Conservation (phyloP, 2,113 vertebrate genomes). For the Bucco capensis region DNA sequence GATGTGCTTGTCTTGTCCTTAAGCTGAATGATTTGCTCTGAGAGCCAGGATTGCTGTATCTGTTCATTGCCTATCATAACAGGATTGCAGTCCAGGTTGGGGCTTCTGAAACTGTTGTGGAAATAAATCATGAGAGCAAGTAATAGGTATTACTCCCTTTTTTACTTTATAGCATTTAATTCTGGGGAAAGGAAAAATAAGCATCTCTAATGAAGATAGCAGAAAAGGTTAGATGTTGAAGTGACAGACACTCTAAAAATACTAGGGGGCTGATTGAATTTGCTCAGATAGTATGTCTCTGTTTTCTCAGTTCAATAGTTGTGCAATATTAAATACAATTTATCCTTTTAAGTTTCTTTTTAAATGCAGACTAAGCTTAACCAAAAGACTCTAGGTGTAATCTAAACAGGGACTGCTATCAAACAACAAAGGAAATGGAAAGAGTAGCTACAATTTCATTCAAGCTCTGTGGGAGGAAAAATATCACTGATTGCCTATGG, state of each 20-base stretch:
- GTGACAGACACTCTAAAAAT: not conserved
- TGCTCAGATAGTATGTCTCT: not conserved
- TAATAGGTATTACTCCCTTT: not conserved
- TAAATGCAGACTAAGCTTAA: not conserved
- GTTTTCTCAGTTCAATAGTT: not conserved
- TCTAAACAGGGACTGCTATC: not conserved
- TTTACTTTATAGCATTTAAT: not conserved
- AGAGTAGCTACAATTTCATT: not conserved
- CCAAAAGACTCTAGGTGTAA: not conserved
- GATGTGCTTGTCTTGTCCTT: not conserved
- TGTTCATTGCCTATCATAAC: not conserved
- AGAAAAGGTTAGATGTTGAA: not conserved
- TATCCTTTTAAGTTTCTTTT: not conserved
- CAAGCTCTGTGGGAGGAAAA: not conserved
- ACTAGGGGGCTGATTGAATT: not conserved
- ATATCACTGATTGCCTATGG: fast-evolving
- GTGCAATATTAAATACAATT: not conserved
- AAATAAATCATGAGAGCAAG: not conserved
- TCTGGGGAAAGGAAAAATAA: not conserved
- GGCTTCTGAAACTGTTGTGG: not conserved
- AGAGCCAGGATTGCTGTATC: fast-evolving
- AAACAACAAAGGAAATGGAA: not conserved
- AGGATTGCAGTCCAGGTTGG: not conserved
- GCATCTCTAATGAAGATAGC: not conserved
- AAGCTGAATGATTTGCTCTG: not conserved